Percentiles rank a stretch among this genome's conserved stretches.
Evolutionary conservation across 1,140 invertebrate species (phyloP).

Genomic region (Dinothrombium tinctorium): DNA sequence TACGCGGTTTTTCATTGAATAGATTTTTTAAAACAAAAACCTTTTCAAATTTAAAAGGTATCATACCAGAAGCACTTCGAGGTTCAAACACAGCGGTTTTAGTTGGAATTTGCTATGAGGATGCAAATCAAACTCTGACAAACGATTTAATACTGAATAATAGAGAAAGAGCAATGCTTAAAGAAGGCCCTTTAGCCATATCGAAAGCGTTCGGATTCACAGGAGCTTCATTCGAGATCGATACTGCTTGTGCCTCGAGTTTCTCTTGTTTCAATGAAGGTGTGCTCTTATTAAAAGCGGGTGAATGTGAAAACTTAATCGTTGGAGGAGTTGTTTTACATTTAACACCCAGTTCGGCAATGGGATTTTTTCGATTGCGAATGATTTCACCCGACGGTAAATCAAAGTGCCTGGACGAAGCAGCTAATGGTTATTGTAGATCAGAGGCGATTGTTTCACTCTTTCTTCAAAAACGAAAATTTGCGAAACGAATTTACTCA

Average conservation of each 20-base stretch:
- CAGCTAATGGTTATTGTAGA: background rate
- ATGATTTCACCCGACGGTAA: background rate
- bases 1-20: too few species aligned
- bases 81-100: conserved; percentile 69
- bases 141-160: too few species aligned
- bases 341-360: conserved; percentile 33
- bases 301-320: background rate
- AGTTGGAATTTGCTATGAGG: conserved; percentile 35
- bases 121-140: too few species aligned
- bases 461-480: background rate
- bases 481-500: conserved; percentile 25
- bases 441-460: background rate
- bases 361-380: background rate
- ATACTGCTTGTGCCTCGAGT: background rate
- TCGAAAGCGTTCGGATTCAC: too few species aligned
- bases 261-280: background rate
- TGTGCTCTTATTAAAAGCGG: background rate
- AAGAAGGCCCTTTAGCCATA: too few species aligned
- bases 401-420: background rate
- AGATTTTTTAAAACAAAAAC: too few species aligned
- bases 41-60: too few species aligned
- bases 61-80: too few species aligned
- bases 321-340: conserved; percentile 43
- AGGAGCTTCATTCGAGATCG: too few species aligned
- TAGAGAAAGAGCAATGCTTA: too few species aligned